Conservation (phyloP, 2,797 vertebrate genomes). For the Ctenosaura bakeri region DNA sequence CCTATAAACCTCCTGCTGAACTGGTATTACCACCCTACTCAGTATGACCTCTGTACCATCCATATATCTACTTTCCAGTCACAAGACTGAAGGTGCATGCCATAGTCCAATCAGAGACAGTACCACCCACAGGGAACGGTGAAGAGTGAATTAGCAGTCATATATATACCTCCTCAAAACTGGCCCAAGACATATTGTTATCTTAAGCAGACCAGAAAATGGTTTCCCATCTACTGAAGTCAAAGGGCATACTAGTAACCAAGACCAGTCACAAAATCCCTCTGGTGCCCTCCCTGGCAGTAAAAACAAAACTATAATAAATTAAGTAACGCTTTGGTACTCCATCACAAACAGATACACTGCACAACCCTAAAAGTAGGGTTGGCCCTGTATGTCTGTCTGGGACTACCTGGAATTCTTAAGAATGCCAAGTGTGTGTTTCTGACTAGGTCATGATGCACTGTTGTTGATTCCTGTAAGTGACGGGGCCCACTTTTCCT, state of each 20-base stretch:
- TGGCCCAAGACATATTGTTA: background rate
- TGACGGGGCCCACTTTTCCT: background rate
- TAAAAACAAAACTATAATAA: background rate
- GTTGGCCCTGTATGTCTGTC: background rate
- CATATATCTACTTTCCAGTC: background rate
- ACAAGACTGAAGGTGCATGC: slow-evolving; percentile 5
- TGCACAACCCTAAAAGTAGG: background rate
- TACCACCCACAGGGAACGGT: slow-evolving; percentile 60
- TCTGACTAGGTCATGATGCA: too few species aligned
- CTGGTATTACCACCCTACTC: background rate
- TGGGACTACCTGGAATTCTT: background rate
- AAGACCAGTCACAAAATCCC: background rate
- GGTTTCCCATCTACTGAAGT: background rate
- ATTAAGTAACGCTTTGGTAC: background rate
- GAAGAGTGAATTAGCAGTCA: too few species aligned
- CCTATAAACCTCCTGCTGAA: background rate
- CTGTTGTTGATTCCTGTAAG: background rate
- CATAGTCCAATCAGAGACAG: slow-evolving; percentile 50
- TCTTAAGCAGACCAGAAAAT: background rate
- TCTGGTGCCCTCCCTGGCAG: background rate
- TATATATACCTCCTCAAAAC: background rate
- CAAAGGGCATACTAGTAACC: too few species aligned
- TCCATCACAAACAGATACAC: background rate
- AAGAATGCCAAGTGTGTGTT: background rate
- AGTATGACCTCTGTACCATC: background rate